Conservation (phyloP, 2,797 vertebrate species). For the Neostethus bicornis region DNA sequence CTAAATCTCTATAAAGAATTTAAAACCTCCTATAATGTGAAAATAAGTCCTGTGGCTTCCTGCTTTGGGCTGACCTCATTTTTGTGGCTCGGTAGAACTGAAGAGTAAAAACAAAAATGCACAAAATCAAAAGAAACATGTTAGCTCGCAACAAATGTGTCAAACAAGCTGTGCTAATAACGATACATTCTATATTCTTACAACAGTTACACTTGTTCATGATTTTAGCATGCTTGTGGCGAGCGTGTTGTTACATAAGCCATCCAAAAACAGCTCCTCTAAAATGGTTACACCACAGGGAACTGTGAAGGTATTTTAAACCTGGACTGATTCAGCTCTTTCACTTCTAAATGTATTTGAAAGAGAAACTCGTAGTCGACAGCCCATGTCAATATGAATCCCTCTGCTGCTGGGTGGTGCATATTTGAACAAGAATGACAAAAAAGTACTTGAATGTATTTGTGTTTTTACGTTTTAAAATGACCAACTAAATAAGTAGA, state of each 20-base stretch:
- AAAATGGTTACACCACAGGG: slow-evolving; percentile 28
- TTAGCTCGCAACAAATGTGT: too few relatives aligned
- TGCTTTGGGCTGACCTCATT: not conserved
- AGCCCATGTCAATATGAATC: not conserved
- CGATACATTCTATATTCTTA: not conserved
- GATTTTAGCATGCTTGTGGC: slow-evolving; percentile 26
- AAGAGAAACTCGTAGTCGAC: slow-evolving; percentile 7
- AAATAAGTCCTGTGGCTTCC: slow-evolving; percentile 13
- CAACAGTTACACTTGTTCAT: slow-evolving; percentile 11
- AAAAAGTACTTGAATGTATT: not conserved
- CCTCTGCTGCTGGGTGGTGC: not conserved
- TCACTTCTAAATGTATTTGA: slow-evolving; percentile 23
- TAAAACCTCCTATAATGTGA: slow-evolving; percentile 8
- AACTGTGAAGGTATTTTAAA: slow-evolving; percentile 49
- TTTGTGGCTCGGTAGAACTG: not conserved
- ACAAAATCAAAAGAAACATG: slow-evolving; percentile 3
- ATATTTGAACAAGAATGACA: not conserved
- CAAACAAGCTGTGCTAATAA: not conserved
- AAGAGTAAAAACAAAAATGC: not conserved
- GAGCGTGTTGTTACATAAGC: slow-evolving; percentile 54
- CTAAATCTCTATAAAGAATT: slow-evolving; percentile 4
- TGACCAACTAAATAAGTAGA: not conserved
- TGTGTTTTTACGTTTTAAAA: not conserved
- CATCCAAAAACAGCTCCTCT: slow-evolving; percentile 36
- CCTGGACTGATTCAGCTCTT: slow-evolving; percentile 32